These are phyloP conservation scores for Acromyrmex charruanus DNA, from an alignment of 1,140 invertebrate genomes.

Conservation along the genomic window DNA sequence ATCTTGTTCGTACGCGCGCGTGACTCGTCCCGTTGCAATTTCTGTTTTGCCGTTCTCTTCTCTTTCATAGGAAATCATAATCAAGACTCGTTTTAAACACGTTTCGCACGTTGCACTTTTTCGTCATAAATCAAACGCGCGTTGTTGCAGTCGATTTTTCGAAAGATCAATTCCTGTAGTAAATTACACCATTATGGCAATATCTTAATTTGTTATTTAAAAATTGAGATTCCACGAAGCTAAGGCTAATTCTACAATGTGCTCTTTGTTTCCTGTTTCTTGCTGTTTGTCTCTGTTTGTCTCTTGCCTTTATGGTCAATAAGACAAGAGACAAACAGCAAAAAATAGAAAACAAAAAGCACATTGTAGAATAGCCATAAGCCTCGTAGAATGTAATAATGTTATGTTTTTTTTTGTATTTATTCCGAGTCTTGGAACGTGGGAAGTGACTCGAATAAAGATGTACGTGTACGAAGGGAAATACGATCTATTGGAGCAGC, in stretches of 20 bases:
- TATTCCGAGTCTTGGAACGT: background rate
- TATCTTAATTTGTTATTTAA: constrained; percentile 5
- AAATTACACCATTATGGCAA: background rate
- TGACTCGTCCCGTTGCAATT: constrained; percentile 20
- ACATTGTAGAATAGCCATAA: background rate
- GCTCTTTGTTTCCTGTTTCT: no score
- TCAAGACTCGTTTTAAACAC: background rate
- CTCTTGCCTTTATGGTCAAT: no score
- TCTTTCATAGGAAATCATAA: constrained; percentile 31
- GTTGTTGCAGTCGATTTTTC: constrained; percentile 7
- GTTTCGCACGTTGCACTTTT: background rate
- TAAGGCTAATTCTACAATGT: no score
- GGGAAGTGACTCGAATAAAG: background rate
- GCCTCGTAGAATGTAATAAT: no score
- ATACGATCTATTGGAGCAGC: constrained; percentile 14
- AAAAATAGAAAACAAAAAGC: no score
- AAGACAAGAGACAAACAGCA: no score
- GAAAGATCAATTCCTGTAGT: background rate
- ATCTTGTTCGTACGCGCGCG: background rate
- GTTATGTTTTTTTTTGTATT: constrained; percentile 13
- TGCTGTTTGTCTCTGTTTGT: no score
- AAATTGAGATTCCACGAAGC: background rate
- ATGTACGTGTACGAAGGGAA: background rate
- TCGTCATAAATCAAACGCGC: constrained; percentile 38
- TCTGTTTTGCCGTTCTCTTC: background rate